Conservation (phyloP, 92 coral and sea anemone species). For the Siderastrea radians region DNA sequence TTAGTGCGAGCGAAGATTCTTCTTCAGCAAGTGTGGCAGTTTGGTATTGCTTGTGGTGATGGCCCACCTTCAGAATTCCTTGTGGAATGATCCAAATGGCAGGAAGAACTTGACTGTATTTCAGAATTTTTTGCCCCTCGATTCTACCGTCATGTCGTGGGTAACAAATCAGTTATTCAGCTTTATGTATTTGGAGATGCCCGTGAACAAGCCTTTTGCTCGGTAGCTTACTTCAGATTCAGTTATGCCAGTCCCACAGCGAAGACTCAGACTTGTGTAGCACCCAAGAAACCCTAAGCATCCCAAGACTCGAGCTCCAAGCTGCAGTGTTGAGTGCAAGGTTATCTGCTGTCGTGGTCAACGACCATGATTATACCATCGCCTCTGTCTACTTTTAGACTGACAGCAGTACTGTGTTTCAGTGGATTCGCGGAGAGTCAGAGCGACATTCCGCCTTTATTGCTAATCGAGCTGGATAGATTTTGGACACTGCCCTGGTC, state of each 20-base stretch:
- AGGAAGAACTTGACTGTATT: constrained; percentile 41
- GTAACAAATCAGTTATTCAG: constrained; percentile 14
- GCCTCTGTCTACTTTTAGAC: constrained; percentile 44
- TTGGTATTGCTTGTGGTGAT: constrained; percentile 64
- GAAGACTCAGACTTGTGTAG: constrained; percentile 57
- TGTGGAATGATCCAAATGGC: constrained; percentile 61
- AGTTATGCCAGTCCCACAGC: constrained; percentile 35
- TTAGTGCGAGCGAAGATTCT: constrained; percentile 64
- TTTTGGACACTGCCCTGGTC: constrained; percentile 42
- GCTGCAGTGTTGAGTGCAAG: constrained; percentile 58
- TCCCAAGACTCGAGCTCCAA: constrained; percentile 62
- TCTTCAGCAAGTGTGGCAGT: constrained; percentile 63
- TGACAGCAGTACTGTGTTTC: constrained; percentile 66
- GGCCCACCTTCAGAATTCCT: constrained; percentile 45
- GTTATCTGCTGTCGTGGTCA: constrained; percentile 26
- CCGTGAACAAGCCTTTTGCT: constrained; percentile 53
- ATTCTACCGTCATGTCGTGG: constrained; percentile 39
- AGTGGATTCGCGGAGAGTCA: constrained; percentile 44
- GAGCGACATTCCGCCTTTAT: constrained; percentile 49
- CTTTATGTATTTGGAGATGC: constrained; percentile 76
- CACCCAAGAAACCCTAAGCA: constrained; percentile 62
- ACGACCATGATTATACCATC: constrained; percentile 57
- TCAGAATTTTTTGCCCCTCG: constrained; percentile 51
- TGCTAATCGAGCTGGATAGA: constrained; percentile 26
- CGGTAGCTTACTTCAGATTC: constrained; percentile 57